phyloP scores from a whole-genome alignment of 2,888 invertebrate species.

The Cerastis rubricosa region DNA sequence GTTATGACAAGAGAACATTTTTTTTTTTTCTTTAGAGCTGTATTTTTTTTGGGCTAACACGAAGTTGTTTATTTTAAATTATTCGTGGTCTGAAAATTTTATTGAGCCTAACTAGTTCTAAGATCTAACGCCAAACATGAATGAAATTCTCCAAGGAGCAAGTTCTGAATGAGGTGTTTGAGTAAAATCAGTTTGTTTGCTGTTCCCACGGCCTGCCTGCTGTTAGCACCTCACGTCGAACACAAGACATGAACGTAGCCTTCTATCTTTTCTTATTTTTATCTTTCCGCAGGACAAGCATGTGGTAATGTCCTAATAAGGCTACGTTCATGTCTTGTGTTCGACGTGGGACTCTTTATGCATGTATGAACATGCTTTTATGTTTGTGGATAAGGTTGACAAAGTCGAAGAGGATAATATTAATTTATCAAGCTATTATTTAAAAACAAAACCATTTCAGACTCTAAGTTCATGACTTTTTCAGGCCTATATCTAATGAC shows the following conservation, averaged over 20 bases:
- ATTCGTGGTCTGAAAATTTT: background rate
- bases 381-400: background rate
- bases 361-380: conserved; percentile 19
- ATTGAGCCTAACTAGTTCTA: background rate
- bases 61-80: background rate
- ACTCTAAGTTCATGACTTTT: background rate
- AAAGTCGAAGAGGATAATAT: background rate
- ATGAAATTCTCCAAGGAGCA: conserved; percentile 55
- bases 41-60: background rate
- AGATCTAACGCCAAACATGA: conserved; percentile 45
- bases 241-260: conserved; percentile 61
- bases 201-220: conserved; percentile 84
- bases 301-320: conserved; percentile 65
- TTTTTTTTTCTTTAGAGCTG: background rate
- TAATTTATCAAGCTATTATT: background rate
- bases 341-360: conserved; percentile 9
- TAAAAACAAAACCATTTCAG: background rate
- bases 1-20: background rate
- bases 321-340: too few species aligned
- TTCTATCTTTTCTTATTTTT: too few species aligned
- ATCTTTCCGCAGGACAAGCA: conserved; percentile 48
- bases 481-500: background rate
- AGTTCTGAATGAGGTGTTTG: conserved; percentile 68
- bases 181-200: conserved; percentile 77
- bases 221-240: conserved; percentile 80